A percentile compares a stretch with the other conserved stretches of the same genome.
These are phyloP conservation scores for Spea multiplicata DNA, from an alignment of 2,113 vertebrate genomes.

Conservation along the genomic window DNA sequence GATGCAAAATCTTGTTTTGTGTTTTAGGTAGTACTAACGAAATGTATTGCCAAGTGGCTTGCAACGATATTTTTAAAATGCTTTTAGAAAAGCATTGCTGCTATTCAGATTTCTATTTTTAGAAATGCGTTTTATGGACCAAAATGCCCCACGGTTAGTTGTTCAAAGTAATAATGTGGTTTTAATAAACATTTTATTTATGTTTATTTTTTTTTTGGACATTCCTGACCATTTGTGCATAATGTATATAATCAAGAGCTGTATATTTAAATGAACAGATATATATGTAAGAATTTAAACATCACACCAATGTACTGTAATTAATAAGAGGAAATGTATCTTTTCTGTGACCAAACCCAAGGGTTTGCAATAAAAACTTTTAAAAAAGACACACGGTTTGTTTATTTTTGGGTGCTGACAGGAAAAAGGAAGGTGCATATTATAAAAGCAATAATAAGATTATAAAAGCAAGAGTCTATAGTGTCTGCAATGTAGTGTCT, in stretches of 20 bases:
- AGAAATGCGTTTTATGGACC: conserved; percentile 82
- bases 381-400: conserved; percentile 56
- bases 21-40: conserved; percentile 66
- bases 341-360: conserved; percentile 80
- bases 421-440: not conserved
- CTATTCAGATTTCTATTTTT: conserved; percentile 82
- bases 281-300: conserved; percentile 76
- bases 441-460: too few relatives aligned
- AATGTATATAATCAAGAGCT: conserved; percentile 80
- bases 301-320: conserved; percentile 91
- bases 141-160: conserved; percentile 75
- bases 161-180: conserved; percentile 61
- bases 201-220: conserved; percentile 56
- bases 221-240: conserved; percentile 66
- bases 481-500: too few relatives aligned
- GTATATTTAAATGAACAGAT: conserved; percentile 93
- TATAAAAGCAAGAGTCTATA: too few relatives aligned
- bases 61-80: conserved; percentile 71
- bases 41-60: conserved; percentile 70
- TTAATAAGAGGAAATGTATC: conserved; percentile 88
- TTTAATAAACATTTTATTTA: conserved; percentile 58
- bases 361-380: conserved; percentile 93
- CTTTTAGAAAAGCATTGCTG: conserved; percentile 81
- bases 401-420: not conserved
- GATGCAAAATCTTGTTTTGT: conserved; percentile 62